Percentiles rank a stretch among this genome's conserved stretches.
phyloP scores from a whole-genome alignment of 2,888 invertebrate species.

The Nephrotoma flavescens region DNA sequence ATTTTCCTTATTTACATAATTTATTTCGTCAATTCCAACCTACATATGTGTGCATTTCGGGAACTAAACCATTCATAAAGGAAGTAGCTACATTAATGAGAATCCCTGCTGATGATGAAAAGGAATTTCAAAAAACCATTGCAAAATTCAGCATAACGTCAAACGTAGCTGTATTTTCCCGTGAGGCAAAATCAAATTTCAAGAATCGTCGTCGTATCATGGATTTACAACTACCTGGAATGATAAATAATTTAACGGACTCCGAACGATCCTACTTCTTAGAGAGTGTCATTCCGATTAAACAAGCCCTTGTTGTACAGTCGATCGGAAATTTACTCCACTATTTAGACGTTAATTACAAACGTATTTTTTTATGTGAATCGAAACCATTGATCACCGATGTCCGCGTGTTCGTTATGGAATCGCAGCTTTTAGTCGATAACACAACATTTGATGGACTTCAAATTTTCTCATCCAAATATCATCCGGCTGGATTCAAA shows the following conservation, averaged over 20 bases:
- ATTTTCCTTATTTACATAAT: conserved; percentile 11
- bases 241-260: conserved; percentile 7
- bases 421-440: conserved; percentile 42
- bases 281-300: conserved; percentile 13
- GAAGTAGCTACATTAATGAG: conserved; percentile 10
- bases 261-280: conserved; percentile 11
- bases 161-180: conserved; percentile 11
- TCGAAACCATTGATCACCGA: conserved; percentile 11
- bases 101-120: conserved; percentile 6
- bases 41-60: conserved; percentile 11
- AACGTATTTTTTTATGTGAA: conserved; percentile 11
- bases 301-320: conserved; percentile 12
- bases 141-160: background rate
- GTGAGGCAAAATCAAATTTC: conserved; percentile 9
- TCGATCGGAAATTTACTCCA: conserved; percentile 13
- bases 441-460: conserved; percentile 44
- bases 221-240: conserved; percentile 12
- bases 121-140: conserved; percentile 7
- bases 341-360: conserved; percentile 13
- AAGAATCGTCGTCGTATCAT: conserved; percentile 11
- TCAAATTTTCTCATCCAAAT: conserved; percentile 48
- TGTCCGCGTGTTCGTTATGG: conserved; percentile 26
- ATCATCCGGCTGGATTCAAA: conserved; percentile 54
- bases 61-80: conserved; percentile 11
- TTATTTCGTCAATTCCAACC: conserved; percentile 13